phyloP scores from a whole-genome alignment of 2,888 invertebrate genomes.

The Calliphora vomitoria region DNA sequence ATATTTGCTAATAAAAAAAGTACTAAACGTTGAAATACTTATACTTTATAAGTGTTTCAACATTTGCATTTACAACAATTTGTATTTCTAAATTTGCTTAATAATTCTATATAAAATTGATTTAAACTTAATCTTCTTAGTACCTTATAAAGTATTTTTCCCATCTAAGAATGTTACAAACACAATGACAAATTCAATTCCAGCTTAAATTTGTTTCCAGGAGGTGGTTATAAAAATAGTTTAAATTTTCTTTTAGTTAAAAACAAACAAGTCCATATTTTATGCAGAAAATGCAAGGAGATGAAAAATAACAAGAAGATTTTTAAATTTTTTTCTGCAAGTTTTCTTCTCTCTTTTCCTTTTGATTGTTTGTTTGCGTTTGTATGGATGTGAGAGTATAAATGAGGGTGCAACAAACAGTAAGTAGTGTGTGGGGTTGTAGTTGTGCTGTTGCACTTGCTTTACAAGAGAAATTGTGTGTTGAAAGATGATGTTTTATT shows the following conservation, averaged over 20 bases:
- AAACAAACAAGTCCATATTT: constrained; percentile 52
- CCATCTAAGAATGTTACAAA: background rate
- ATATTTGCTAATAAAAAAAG: too few species aligned
- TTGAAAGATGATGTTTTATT: constrained; percentile 55
- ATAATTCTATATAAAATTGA: background rate
- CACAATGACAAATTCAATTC: constrained; percentile 6
- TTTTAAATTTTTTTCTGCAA: background rate
- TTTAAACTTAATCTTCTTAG: background rate
- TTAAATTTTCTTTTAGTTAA: constrained; percentile 26
- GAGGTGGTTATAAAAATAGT: background rate
- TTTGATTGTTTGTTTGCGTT: background rate
- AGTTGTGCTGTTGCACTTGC: constrained; percentile 35
- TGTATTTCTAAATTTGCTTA: too few species aligned
- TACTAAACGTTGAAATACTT: too few species aligned
- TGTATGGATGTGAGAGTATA: background rate
- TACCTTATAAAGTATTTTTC: too few species aligned
- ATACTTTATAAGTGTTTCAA: too few species aligned
- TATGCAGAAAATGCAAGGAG: constrained; percentile 13
- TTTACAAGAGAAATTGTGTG: constrained; percentile 41
- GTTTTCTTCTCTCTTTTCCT: background rate
- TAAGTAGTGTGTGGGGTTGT: background rate
- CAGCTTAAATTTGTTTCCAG: background rate
- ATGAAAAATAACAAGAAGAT: constrained; percentile 26
- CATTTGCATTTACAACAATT: too few species aligned
- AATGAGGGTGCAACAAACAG: constrained; percentile 6